These are phyloP conservation scores for Cyanoliseus patagonus DNA, from an alignment of 2,113 vertebrate genomes.

Conservation along the genomic window DNA sequence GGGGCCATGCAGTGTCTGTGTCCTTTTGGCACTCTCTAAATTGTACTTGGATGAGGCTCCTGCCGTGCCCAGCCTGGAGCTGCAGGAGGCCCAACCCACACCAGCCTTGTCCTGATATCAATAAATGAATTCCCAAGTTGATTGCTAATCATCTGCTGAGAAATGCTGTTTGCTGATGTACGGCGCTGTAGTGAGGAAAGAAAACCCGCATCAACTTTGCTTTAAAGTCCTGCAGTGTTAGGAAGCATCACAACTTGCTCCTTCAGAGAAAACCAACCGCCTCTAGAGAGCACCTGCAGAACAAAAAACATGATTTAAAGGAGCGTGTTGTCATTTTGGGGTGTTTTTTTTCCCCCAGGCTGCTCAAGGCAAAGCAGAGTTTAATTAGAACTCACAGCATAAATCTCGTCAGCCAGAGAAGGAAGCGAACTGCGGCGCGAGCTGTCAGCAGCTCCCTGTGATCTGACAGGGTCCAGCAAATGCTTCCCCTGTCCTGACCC, in stretches of 20 bases:
- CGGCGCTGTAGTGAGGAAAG: accelerated
- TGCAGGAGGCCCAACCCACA: not conserved
- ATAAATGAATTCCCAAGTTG: not conserved
- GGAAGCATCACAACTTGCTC: accelerated
- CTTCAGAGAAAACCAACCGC: not conserved
- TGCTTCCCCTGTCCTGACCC: conserved; percentile 77
- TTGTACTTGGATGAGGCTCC: not conserved
- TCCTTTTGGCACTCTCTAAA: not conserved
- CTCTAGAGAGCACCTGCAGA: not conserved
- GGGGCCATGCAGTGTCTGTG: accelerated
- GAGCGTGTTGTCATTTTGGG: not conserved
- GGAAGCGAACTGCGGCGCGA: conserved; percentile 58
- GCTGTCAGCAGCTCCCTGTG: conserved; percentile 84
- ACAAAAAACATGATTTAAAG: not conserved
- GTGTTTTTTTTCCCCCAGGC: not conserved
- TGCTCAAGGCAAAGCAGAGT: not conserved
- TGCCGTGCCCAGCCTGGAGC: not conserved
- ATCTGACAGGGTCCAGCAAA: conserved; percentile 74
- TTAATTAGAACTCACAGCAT: conserved; percentile 25
- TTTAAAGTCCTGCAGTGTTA: accelerated
- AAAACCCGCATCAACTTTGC: not conserved
- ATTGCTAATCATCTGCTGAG: not conserved
- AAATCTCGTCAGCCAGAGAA: conserved; percentile 39
- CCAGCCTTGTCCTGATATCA: accelerated
- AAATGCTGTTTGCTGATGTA: not conserved